A percentile compares a stretch with the other conserved stretches of the same genome.
Conservation (phyloP, 2,797 vertebrate genomes). For the Hyperoplus lanceolatus region DNA sequence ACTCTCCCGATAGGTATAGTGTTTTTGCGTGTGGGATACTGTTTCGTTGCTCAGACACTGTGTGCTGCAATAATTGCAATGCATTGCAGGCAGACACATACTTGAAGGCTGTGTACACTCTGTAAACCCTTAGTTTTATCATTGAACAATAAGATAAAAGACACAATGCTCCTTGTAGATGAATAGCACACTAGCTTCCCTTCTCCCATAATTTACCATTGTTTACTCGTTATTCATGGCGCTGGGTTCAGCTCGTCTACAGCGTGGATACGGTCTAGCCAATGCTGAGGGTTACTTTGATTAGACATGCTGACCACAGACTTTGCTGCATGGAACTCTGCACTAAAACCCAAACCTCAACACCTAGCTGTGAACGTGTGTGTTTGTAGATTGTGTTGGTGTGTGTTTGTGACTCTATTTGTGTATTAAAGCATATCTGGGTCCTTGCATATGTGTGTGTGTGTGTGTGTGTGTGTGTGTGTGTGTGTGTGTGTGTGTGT, state of each 20-base stretch:
- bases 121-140: slow-evolving; percentile 37
- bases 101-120: slow-evolving; percentile 29
- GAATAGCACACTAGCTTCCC: background rate
- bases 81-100: slow-evolving; percentile 8
- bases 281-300: slow-evolving; percentile 21
- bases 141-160: slow-evolving; percentile 33
- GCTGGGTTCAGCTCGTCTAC: slow-evolving; percentile 5
- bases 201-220: slow-evolving; percentile 11
- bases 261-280: slow-evolving; percentile 10
- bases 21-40: background rate
- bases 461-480: background rate
- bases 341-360: slow-evolving; percentile 23
- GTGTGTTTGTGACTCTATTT: background rate
- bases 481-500: background rate
- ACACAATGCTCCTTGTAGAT: background rate
- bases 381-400: slow-evolving; percentile 3
- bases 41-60: slow-evolving; percentile 3
- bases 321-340: slow-evolving; percentile 18
- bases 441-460: background rate
- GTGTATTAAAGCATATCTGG: slow-evolving; percentile 7
- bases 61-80: slow-evolving; percentile 24
- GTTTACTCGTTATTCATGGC: slow-evolving; percentile 14
- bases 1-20: background rate
- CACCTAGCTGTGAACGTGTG: slow-evolving; percentile 29
- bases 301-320: slow-evolving; percentile 36